Percentiles rank a stretch among this genome's conserved stretches.
These are phyloP conservation scores for Pyrocoelia pectoralis DNA, from an alignment of 2,888 invertebrate genomes.

Conservation along the genomic window DNA sequence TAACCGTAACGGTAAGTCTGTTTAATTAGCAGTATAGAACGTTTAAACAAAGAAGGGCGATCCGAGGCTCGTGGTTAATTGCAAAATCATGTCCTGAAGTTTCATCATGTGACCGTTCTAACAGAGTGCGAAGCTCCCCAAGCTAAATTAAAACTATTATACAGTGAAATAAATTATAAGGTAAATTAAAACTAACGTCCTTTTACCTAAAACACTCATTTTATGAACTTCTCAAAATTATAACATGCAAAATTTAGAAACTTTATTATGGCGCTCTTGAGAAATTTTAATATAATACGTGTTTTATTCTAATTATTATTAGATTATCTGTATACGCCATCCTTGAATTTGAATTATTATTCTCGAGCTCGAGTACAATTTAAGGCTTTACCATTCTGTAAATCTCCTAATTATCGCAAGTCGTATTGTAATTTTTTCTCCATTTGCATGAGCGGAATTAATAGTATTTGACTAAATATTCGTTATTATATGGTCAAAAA, in stretches of 20 bases:
- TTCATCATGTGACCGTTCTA: slow-evolving; percentile 47
- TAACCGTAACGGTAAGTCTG: slow-evolving; percentile 37
- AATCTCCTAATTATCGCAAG: too few relatives aligned
- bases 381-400: too few relatives aligned
- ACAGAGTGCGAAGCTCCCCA: slow-evolving; percentile 34
- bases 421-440: too few relatives aligned
- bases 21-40: slow-evolving; percentile 41
- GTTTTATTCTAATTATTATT: too few relatives aligned
- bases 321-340: too few relatives aligned
- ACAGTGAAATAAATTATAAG: slow-evolving; percentile 32
- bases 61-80: slow-evolving; percentile 44
- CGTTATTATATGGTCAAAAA: too few relatives aligned
- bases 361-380: too few relatives aligned
- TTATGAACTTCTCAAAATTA: slow-evolving; percentile 8
- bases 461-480: too few relatives aligned
- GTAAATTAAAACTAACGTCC: slow-evolving; percentile 29
- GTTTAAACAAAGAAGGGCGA: slow-evolving; percentile 44
- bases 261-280: slow-evolving; percentile 2
- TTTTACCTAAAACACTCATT: slow-evolving; percentile 14
- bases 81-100: slow-evolving; percentile 49
- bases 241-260: slow-evolving; percentile 5
- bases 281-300: too few relatives aligned
- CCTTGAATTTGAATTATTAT: too few relatives aligned
- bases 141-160: slow-evolving; percentile 36
- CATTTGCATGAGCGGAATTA: too few relatives aligned